Evolutionary conservation across 2,113 vertebrate species (phyloP).

Genomic region (Axis porcinus): DNA sequence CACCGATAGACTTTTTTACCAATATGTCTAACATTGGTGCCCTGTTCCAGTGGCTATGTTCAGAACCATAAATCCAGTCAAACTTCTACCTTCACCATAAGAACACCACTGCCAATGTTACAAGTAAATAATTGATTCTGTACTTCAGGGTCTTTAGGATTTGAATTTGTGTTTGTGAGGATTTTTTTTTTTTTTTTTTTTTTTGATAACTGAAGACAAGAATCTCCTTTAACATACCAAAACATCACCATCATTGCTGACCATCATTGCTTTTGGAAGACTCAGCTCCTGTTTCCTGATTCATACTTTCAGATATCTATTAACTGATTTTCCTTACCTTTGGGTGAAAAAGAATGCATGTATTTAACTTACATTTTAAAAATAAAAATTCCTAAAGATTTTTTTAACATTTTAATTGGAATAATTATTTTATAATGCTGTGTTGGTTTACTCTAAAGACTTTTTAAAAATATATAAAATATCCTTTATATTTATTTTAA

Average conservation of each 20-base stretch:
- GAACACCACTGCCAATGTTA: not conserved
- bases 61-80: not conserved
- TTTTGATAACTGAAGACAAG: not conserved
- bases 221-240: not conserved
- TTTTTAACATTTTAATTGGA: not conserved
- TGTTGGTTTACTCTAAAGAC: not conserved
- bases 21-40: fast-evolving
- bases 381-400: not conserved
- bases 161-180: not conserved
- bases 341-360: not conserved
- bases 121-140: not conserved
- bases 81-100: not conserved
- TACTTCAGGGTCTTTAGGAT: not conserved
- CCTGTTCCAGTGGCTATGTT: not conserved
- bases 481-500: not conserved
- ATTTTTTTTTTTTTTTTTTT: not conserved
- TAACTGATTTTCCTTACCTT: not conserved
- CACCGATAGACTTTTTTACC: not conserved
- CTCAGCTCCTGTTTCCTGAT: not conserved
- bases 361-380: not conserved
- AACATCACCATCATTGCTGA: not conserved
- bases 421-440: not conserved
- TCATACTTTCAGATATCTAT: not conserved
- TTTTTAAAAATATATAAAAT: not conserved
- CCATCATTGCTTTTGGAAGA: not conserved